These are phyloP conservation scores for Elaphurus davidianus DNA, from an alignment of 2,113 vertebrate species.

Conservation along the genomic window DNA sequence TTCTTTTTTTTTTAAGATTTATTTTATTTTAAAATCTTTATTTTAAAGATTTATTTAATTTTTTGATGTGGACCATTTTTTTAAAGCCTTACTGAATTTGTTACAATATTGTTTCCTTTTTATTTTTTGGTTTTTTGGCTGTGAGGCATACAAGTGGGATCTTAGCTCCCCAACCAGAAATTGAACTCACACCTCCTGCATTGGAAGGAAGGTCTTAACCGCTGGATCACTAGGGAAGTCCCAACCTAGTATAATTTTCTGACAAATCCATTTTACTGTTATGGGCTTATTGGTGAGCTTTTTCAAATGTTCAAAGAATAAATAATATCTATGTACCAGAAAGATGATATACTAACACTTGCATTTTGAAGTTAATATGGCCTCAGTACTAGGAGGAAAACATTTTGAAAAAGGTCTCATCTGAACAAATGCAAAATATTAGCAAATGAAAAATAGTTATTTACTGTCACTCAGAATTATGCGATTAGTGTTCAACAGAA, in stretches of 20 bases:
- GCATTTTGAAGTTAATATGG: neutral
- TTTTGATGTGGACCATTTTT: neutral
- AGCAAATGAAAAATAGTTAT: neutral
- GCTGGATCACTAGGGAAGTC: neutral
- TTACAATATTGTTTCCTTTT: neutral
- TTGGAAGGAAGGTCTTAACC: neutral
- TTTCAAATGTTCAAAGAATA: slow-evolving; percentile 22
- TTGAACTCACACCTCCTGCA: neutral
- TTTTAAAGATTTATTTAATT: neutral
- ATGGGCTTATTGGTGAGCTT: neutral
- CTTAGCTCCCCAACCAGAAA: neutral
- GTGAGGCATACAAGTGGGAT: neutral
- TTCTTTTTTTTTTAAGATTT: neutral
- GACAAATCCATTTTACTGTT: neutral
- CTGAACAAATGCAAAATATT: neutral
- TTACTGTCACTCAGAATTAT: neutral
- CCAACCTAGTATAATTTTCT: neutral
- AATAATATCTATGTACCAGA: neutral
- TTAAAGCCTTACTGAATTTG: neutral
- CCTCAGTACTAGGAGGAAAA: neutral
- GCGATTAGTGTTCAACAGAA: neutral
- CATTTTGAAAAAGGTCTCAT: neutral
- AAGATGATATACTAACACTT: neutral
- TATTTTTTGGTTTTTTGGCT: neutral
- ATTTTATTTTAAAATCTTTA: neutral